A percentile compares a stretch with the other conserved stretches of the same genome.
Conservation (phyloP, 2,888 invertebrate genomes). For the Seira sanloemensis region DNA sequence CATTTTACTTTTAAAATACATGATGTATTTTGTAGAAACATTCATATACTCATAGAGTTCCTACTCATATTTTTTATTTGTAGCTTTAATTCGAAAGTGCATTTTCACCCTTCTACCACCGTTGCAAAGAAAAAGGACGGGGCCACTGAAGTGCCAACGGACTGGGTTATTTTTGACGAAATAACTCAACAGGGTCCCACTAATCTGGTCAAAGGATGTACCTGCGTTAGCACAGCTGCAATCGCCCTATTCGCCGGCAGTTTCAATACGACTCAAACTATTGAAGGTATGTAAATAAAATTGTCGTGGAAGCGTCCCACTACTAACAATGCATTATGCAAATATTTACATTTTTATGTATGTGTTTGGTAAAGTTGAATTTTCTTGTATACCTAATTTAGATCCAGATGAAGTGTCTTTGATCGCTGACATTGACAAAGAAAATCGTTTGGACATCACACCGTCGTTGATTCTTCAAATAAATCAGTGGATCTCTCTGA, state of each 20-base stretch:
- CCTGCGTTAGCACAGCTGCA: slow-evolving; percentile 87
- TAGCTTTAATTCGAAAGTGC: slow-evolving; percentile 78
- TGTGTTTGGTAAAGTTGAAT: too few species aligned
- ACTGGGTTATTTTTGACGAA: slow-evolving; percentile 93
- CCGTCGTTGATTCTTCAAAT: slow-evolving; percentile 17
- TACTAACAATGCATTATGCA: too few species aligned
- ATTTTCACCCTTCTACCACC: slow-evolving; percentile 81
- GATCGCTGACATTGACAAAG: too few species aligned
- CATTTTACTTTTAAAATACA: too few species aligned
- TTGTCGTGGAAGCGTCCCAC: too few species aligned
- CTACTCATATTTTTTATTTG: background rate
- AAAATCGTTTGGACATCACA: too few species aligned
- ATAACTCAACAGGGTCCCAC: slow-evolving; percentile 83
- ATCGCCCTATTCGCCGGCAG: slow-evolving; percentile 86
- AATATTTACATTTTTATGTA: too few species aligned
- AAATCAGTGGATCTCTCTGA: slow-evolving; percentile 45
- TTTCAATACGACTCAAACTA: slow-evolving; percentile 6
- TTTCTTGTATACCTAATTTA: too few species aligned
- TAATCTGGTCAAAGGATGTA: slow-evolving; percentile 86
- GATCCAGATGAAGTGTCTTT: too few species aligned
- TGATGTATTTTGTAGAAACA: background rate
- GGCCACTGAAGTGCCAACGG: slow-evolving; percentile 79
- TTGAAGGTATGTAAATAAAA: background rate
- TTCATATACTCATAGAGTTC: background rate
- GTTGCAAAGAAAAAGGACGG: slow-evolving; percentile 74